Conservation (phyloP, 2,888 invertebrate species). For the Actias luna region DNA sequence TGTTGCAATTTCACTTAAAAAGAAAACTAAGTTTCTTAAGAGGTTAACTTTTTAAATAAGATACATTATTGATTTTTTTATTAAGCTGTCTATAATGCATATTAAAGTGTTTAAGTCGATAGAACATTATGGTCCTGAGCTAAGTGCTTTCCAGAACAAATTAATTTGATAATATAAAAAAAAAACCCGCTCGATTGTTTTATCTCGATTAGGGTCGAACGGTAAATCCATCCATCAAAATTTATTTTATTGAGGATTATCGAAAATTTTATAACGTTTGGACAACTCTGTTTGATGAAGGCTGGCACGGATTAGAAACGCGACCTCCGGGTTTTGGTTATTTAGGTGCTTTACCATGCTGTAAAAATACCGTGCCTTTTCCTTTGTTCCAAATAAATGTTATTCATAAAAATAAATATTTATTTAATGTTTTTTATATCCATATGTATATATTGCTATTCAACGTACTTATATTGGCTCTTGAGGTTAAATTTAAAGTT, state of each 20-base stretch:
- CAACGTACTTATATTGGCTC: no score
- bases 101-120: background rate
- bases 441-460: no score
- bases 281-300: background rate
- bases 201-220: slow-evolving; percentile 1
- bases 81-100: background rate
- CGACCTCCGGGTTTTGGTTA: background rate
- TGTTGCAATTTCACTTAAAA: no score
- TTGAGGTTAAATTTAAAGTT: no score
- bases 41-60: no score
- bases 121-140: background rate
- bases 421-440: no score
- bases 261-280: background rate
- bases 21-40: no score
- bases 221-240: slow-evolving; percentile 1
- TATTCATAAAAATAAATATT: no score
- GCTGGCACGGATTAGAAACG: background rate
- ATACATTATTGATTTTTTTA: background rate
- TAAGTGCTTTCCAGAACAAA: background rate
- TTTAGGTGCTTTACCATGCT: background rate
- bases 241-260: slow-evolving; percentile 10
- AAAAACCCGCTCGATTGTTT: background rate
- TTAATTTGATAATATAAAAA: slow-evolving; percentile 1
- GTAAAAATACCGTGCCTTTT: background rate
- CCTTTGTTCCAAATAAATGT: no score